phyloP scores from a whole-genome alignment of 2,888 invertebrate genomes.

The Chloroclystis v-ata region DNA sequence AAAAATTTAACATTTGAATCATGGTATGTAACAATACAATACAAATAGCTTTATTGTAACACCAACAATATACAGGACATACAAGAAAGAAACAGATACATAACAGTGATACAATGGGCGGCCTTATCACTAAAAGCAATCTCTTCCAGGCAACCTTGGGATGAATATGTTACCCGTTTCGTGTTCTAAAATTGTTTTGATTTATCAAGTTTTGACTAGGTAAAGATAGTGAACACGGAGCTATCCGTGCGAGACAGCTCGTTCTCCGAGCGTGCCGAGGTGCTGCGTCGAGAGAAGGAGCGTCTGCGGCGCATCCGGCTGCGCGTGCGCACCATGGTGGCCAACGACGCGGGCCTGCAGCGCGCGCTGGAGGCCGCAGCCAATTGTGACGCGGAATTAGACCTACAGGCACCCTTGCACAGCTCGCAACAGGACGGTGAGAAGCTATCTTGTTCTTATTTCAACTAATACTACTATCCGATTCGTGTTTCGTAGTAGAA shows the following conservation, averaged over 20 bases:
- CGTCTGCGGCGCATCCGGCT: constrained; percentile 46
- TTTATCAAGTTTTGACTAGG: constrained; percentile 38
- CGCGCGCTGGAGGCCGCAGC: constrained; percentile 34
- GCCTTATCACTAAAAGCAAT: no score
- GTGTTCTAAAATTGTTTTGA: no score
- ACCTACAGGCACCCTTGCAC: constrained; percentile 30
- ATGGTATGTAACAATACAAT: no score
- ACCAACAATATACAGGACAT: no score
- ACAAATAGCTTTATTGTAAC: no score
- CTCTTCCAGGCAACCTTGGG: no score
- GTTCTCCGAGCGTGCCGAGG: constrained; percentile 46
- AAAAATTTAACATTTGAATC: no score
- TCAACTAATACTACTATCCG: no score
- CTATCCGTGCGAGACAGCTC: constrained; percentile 54
- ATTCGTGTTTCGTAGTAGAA: no score
- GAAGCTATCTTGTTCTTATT: constrained; percentile 24
- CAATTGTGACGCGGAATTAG: constrained; percentile 33
- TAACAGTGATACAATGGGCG: no score
- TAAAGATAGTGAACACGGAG: constrained; percentile 61
- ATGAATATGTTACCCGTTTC: no score
- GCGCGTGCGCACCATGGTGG: constrained; percentile 51
- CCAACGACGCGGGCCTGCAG: constrained; percentile 44
- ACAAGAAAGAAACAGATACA: no score
- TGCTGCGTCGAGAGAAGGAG: constrained; percentile 43
- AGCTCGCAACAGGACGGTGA: constrained; percentile 45